Base-by-base conservation (phyloP, 2,113 vertebrate genomes). In the Etheostoma spectabile region DNA sequence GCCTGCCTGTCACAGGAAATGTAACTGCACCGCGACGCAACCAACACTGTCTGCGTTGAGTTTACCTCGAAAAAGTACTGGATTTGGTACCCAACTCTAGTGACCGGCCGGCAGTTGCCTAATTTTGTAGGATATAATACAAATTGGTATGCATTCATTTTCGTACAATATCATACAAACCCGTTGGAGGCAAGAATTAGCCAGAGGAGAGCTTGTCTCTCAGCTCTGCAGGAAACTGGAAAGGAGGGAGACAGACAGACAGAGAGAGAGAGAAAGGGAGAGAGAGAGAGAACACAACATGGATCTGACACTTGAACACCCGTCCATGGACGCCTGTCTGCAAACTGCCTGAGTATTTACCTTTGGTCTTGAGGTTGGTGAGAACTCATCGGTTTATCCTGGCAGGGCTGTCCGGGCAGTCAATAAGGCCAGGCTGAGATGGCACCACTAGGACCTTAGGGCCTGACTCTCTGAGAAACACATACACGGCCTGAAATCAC, bases 341-440 rank as follows among this genome's bases (percentile, higher is more conserved):
- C 80, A 90, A 88, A 90, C 87, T 88, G 84, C 52, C 42, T 5
- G 11, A 79, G 52, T 93, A 61, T 94, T 93, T 92, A 89, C 89
- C 74, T 57, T 77, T 51, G 70, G 60, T 84, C 82, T 78, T 56
- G 63, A 75, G 73, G 71, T 75, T 35, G 86, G 88, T 89, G 88
- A 85, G 83, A 93, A 91, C 75, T 91, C 92, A 80, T 90, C 80
- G 76, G 84, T 92, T 93, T 93, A 91, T 88, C 79, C 93, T 93
- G 92, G 91, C 92, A 75, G 82, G 30, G 21, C 65, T 2, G 66
- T 52, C 62, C 59, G 15, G 22, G 18, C 53, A 18, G 62, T 84
- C 57, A 57, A 57, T 77, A 78, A 70, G 52, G 11, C 62, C 52
- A 35, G 61, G 52, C 77, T 80, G 77, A 77, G 62, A 53, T 70